These are phyloP conservation scores for Pyralis farinalis DNA, from an alignment of 2,888 invertebrate genomes.

Conservation along the genomic window DNA sequence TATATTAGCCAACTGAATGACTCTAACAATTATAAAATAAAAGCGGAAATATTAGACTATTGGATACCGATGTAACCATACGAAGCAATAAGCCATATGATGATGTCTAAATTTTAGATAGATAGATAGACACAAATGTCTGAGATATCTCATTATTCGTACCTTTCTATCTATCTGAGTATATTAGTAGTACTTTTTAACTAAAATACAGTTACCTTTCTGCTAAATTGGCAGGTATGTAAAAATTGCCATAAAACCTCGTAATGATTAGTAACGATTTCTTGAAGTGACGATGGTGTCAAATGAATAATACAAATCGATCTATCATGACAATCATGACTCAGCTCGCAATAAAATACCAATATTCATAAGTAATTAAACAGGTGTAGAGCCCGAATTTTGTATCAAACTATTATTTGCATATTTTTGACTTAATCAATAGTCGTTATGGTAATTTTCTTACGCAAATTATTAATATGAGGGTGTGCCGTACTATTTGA, in stretches of 20 bases:
- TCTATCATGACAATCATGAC: constrained; percentile 40
- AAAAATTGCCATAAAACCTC: background rate
- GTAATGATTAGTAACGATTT: background rate
- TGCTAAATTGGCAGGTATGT: no score
- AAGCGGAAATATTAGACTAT: no score
- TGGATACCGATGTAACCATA: no score
- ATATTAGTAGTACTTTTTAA: no score
- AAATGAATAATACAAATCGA: constrained; percentile 40
- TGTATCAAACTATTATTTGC: constrained; percentile 24
- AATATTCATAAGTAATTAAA: constrained; percentile 33
- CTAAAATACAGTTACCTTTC: no score
- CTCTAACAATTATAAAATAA: no score
- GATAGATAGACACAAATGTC: no score
- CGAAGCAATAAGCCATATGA: no score
- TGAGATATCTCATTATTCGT: no score
- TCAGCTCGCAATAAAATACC: constrained; percentile 29
- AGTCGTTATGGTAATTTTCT: constrained; percentile 30
- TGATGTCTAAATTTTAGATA: no score
- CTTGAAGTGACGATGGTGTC: constrained; percentile 15
- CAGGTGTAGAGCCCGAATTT: constrained; percentile 39
- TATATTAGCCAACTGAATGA: no score
- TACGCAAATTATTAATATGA: constrained; percentile 24
- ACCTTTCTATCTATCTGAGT: no score
- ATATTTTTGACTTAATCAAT: constrained; percentile 18
- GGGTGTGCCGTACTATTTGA: constrained; percentile 14